Evolutionary conservation across 2,113 vertebrate species (phyloP), one percentile per base, ranked within the genome.

Genomic region (Corythoichthys haematopterus): DNA sequence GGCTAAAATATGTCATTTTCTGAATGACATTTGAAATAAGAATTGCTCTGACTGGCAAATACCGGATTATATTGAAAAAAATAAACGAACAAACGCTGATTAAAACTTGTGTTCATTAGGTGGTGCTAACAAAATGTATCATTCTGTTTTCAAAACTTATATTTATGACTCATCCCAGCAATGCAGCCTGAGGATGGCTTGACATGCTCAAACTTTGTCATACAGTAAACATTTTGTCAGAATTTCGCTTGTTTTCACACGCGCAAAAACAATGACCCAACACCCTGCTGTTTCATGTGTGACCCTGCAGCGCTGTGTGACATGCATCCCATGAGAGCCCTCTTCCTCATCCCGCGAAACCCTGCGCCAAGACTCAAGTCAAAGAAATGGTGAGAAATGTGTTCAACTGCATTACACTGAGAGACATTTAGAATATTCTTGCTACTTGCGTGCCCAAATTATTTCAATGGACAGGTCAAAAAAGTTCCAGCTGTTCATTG

Each of bases 281-380:
- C 16, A 20, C 6, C 1, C 20, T 8, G 33, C 36, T 38, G 15
- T 40, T n/a, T 13, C 43, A 14, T 45, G 9, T 46, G 33, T 80
- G 52, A 64, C 80, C 88, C 85, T 86, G 45, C 79, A 99, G 96
- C 97, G 11, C 93, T 99, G 74, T 98, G 95, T 79, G 96, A 98
- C 77, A 97, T 99, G 95, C 96, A 98, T 74, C 95, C 96, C 64
- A 98, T 99, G 96, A 94, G 96, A 85, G 97, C 96, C 60, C 93
- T 99, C 76, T 98, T 98, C 87, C 95, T 98, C 79, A 99, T 99
- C 77, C 96, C 96, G 7, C 92, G 96, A 74, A 99, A 96, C 84
- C 94, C 96, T 0, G 93, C 97, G 0, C 97, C 97, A 2, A 92
- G 94, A 76, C 92, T 99, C 82, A 98, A 97, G 85, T 96, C 95